Evolutionary conservation across 2,113 vertebrate species (phyloP), one percentile per base, ranked within the genome.

Genomic region (Calonectris borealis): DNA sequence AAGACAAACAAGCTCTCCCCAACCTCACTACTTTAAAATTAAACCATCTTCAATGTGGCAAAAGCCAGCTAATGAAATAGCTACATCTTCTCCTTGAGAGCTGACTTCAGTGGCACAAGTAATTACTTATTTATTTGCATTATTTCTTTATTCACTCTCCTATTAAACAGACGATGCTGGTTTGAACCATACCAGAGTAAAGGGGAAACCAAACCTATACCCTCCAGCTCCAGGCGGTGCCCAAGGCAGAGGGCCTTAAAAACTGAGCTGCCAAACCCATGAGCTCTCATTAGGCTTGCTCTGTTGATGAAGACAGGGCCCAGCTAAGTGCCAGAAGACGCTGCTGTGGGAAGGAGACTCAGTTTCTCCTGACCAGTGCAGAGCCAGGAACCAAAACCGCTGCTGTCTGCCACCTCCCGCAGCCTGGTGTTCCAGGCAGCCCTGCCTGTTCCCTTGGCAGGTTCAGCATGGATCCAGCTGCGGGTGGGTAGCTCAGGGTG

Each of bases 381-480:
- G 58, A 81, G 16, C 6, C 44, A 65, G 34, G 13, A 82, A n/a
- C 20, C 32, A 40, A 75, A 66, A n/a, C 0, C 1, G 0, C 9
- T 83, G 14, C 12, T 40, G 13, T 29, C 38, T 69, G 19, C 20
- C 17, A 29, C 13, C 26, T 73, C 20, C 2, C 9, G 2, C 32
- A 73, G n/a, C 19, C 32, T 55, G 27, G 6, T 34, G 36, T 46
- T 20, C 46, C 5, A 36, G 48, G 27, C 51, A 83, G 2, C 1
- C 9, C 57, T 64, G 31, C 38, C 19, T 68, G n/a, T 34, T 87
- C 38, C 64, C 32, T 7, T 11, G 55, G 21, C 1, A 0, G 15
- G 44, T 15, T 60, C 44, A 64, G 38, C 21, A 29, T 22, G 38
- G 14, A 46, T 55, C 32, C 44, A 69, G n/a, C 3, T 4, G 34